These are phyloP conservation scores for Drosophila subobscura DNA, from an alignment of 1,140 invertebrate species.

Conservation along the genomic window DNA sequence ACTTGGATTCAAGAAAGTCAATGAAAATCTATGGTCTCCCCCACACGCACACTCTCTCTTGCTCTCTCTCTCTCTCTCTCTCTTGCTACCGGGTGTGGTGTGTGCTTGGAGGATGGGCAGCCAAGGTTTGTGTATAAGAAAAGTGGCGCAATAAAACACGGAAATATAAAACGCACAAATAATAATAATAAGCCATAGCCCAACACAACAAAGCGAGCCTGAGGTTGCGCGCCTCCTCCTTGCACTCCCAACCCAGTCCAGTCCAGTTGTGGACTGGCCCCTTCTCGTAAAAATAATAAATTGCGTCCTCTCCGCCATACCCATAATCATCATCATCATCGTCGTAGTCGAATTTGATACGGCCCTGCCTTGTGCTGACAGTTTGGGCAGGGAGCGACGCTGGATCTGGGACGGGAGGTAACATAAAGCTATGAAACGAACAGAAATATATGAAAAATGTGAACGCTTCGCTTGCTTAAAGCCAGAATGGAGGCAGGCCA, in stretches of 20 bases:
- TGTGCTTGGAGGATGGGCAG: conserved; percentile 12
- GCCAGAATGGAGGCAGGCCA: conserved; percentile 27
- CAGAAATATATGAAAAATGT: conserved; percentile 63
- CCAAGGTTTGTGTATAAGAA: conserved; percentile 41
- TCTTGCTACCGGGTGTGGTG: neutral
- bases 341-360: conserved; percentile 75
- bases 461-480: conserved; percentile 60
- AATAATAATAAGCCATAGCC: conserved; percentile 77
- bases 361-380: conserved; percentile 37
- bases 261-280: conserved; percentile 30
- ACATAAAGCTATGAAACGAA: conserved; percentile 55
- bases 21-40: conserved; percentile 48
- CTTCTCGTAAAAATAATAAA: conserved; percentile 79
- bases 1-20: conserved; percentile 53
- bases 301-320: conserved; percentile 50
- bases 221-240: conserved; percentile 16
- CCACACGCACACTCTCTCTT: neutral
- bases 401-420: conserved; percentile 30
- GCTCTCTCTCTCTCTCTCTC: no score
- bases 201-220: conserved; percentile 51
- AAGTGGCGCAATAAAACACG: conserved; percentile 79
- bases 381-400: conserved; percentile 15
- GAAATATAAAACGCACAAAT: conserved; percentile 82
- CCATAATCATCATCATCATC: conserved; percentile 9
- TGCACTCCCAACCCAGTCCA: no score